Evolutionary conservation across 2,888 invertebrate genomes (phyloP), one percentile per base, ranked within the genome.

Genomic region (Protodeltote pygarga): DNA sequence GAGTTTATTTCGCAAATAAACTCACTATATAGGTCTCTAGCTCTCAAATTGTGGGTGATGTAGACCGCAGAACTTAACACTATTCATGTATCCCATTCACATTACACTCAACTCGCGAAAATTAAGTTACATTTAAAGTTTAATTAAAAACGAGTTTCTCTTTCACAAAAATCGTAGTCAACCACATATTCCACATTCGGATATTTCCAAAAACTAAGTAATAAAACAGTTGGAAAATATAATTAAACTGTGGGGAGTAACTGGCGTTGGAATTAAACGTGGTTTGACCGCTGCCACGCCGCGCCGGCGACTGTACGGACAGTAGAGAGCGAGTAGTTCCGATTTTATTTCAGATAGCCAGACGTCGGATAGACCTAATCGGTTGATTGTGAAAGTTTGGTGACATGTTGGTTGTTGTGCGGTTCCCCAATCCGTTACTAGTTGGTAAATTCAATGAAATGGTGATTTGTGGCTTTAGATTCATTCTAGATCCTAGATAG

Each of bases 281-380:
- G 29, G 32, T 33, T 42, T 41, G 45, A 9, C 32, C 40, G 20
- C 42, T 15, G 48, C 16, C 35, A 10, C 33, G 9, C 14, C 11
- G 8, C 21, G 14, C 16, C 20, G 38, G 4, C 1, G 16, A 2
- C 24, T 6, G 24, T 24, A 24, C n/a, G n/a, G n/a, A n/a, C 37
- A 27, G 5, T 27, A 16, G 17, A 38, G 15, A 6, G 17, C 41
- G 15, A 6, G 33, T 44, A 21, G 44, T 39, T 15, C 27, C 34
- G 51, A 54, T 52, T 58, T 39, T 58, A 65, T 58, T 58, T 52
- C 42, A 58, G 63, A 65, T 62, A 62, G 48, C 49, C 38, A 49
- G 48, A 52, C 35, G 24, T 44, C 11, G 32, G 34, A 41, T 46
- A 28, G 31, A 41, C 45, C 42, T 53, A 59, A 60, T 60, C 50